phyloP scores from a whole-genome alignment of 2,113 vertebrate species.

The Zosterops pallidus region DNA sequence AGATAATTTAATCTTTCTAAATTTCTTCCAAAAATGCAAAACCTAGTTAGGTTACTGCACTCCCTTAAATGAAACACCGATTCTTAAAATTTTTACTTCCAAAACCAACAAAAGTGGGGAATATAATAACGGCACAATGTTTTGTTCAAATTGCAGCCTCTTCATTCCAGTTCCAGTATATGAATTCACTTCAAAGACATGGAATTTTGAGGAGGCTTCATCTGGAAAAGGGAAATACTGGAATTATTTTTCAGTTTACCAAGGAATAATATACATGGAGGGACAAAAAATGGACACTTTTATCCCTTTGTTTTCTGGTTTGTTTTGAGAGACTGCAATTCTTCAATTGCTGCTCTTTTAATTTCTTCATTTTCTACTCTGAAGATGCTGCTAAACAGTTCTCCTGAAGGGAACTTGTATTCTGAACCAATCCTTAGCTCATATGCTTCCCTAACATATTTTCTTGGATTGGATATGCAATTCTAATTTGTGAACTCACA shows the following conservation, averaged over 20 bases:
- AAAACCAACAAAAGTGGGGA: neutral
- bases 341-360: neutral
- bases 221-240: neutral
- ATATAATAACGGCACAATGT: neutral
- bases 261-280: neutral
- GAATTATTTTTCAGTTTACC: neutral
- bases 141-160: neutral
- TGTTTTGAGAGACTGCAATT: neutral
- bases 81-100: neutral
- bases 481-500: neutral
- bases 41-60: neutral
- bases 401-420: neutral
- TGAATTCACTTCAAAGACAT: neutral
- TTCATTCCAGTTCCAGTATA: neutral
- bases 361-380: neutral
- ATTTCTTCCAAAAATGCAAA: neutral
- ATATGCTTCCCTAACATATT: neutral
- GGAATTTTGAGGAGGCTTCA: neutral
- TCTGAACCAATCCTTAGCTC: neutral
- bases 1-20: neutral
- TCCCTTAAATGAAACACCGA: neutral
- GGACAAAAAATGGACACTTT: neutral
- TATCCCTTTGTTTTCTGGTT: neutral
- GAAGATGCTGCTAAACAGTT: neutral
- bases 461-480: neutral